phyloP scores from a whole-genome alignment of 2,888 invertebrate genomes.

The Gisinianus flammeolus region DNA sequence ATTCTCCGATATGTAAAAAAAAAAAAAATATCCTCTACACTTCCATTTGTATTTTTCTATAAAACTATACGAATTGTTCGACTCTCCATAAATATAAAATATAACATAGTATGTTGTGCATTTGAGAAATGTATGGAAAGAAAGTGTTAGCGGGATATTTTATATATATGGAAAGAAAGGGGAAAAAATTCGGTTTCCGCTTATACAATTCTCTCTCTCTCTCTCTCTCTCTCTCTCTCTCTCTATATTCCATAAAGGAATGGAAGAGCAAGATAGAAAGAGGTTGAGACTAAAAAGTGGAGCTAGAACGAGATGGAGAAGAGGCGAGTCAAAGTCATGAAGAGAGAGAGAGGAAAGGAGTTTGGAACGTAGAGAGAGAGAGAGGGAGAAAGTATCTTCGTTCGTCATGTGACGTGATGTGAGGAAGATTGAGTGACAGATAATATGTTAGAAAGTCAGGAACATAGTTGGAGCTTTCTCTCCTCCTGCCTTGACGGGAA shows the following conservation, averaged over 20 bases:
- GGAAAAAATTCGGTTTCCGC: too few relatives aligned
- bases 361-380: slow-evolving; percentile 2
- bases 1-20: background rate
- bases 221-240: too few relatives aligned
- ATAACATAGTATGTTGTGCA: too few relatives aligned
- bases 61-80: too few relatives aligned
- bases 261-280: too few relatives aligned
- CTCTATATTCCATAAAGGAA: too few relatives aligned
- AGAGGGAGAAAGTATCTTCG: slow-evolving; percentile 27
- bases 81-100: too few relatives aligned
- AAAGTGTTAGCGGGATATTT: too few relatives aligned
- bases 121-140: too few relatives aligned
- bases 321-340: slow-evolving; percentile 4
- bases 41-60: slow-evolving; percentile 7
- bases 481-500: background rate
- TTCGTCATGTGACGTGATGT: slow-evolving; percentile 37
- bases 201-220: too few relatives aligned
- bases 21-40: too few relatives aligned
- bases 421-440: slow-evolving; percentile 41
- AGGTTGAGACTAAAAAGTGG: background rate
- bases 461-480: slow-evolving; percentile 33
- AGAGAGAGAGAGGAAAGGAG: slow-evolving; percentile 6
- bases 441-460: slow-evolving; percentile 41
- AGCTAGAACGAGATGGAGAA: slow-evolving; percentile 3
- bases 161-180: background rate